Conservation (phyloP, 1,140 invertebrate genomes). For the Saccostrea echinata region DNA sequence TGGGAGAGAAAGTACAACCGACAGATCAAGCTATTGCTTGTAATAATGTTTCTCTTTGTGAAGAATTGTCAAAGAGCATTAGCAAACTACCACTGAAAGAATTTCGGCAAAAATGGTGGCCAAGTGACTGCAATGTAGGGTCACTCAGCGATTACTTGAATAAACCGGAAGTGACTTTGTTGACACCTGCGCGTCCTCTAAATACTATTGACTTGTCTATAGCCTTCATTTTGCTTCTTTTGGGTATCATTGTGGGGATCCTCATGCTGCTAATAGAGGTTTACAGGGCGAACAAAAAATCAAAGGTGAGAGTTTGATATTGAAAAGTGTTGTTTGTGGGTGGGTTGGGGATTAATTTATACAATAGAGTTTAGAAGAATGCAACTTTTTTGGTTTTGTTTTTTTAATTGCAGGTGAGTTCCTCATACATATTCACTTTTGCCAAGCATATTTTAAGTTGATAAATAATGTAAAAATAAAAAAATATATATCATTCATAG, state of each 20-base stretch:
- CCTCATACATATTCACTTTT: too few species aligned
- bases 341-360: too few species aligned
- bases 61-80: constrained; percentile 60
- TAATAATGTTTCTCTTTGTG: constrained; percentile 36
- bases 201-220: constrained; percentile 63
- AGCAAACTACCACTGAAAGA: constrained; percentile 65
- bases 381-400: too few species aligned
- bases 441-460: too few species aligned
- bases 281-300: not conserved
- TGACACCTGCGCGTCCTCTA: constrained; percentile 53
- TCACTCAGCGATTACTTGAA: constrained; percentile 52
- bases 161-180: constrained; percentile 55
- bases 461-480: too few species aligned
- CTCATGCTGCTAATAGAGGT: constrained; percentile 66
- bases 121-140: constrained; percentile 80
- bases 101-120: constrained; percentile 74
- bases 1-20: constrained; percentile 87
- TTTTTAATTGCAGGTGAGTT: too few species aligned
- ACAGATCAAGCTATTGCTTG: constrained; percentile 93
- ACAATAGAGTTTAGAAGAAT: too few species aligned
- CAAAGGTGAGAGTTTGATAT: not conserved
- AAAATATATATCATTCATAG: too few species aligned
- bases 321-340: too few species aligned
- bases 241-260: constrained; percentile 62
- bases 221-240: constrained; percentile 65